Evolutionary conservation across 2,888 invertebrate genomes (phyloP).

Genomic region (Dasysyrphus tricinctus): DNA sequence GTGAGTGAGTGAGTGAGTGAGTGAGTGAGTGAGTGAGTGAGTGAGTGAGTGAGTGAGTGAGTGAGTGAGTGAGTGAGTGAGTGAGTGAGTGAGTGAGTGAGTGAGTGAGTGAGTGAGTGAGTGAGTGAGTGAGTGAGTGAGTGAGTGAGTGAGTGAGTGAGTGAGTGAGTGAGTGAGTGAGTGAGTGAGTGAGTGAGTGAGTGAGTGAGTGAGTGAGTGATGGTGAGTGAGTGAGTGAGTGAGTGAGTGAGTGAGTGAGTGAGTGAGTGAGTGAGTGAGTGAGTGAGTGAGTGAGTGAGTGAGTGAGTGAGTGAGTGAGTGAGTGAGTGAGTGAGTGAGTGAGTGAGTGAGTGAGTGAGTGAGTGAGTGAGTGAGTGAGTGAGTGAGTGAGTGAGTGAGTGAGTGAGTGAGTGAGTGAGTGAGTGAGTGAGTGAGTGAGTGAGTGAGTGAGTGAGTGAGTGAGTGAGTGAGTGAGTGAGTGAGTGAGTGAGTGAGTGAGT

Average conservation of each 20-base stretch:
- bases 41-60: constrained; percentile 1
- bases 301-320: constrained; percentile 5
- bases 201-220: constrained; percentile 5
- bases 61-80: constrained; percentile 1
- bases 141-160: constrained; percentile 5
- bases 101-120: not conserved
- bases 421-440: constrained; percentile 5
- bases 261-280: constrained; percentile 5
- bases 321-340: constrained; percentile 5
- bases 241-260: constrained; percentile 5
- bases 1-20: not conserved
- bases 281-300: constrained; percentile 5
- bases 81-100: constrained; percentile 1
- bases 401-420: constrained; percentile 5
- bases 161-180: constrained; percentile 5
- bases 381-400: constrained; percentile 5
- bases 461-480: not conserved
- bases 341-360: constrained; percentile 5
- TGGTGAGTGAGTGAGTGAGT: constrained; percentile 5
- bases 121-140: constrained; percentile 5
- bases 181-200: constrained; percentile 5
- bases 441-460: not conserved
- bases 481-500: constrained; percentile 12
- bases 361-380: constrained; percentile 5
- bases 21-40: not conserved